Base-by-base conservation (phyloP, 2,888 invertebrate genomes). In the Cheilosia soror region DNA sequence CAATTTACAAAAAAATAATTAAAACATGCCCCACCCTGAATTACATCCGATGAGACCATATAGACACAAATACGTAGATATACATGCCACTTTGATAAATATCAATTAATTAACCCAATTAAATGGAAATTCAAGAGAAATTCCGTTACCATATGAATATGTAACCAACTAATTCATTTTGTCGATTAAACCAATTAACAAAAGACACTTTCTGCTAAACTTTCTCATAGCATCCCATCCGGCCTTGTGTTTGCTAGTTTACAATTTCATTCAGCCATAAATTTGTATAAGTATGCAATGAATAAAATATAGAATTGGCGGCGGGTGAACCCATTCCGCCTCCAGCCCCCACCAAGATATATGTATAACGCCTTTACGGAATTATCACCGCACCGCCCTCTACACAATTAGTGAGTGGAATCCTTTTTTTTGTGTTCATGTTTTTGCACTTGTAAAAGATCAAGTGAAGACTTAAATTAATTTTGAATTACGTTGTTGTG, bases 101-200 rank as follows among this genome's bases (percentile, higher is more conserved):
- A 81, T 85, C 85, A 85, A 85, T 81, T 81, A 85, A 85, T 85
- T 85, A 85, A 81, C 85, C 80, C 85, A 85, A 85, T 85, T 85
- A 85, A 81, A 81, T 85, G 81, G 76, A 77, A 85, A 85, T 85
- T 85, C 85, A 81, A 81, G 81, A 85, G 81, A 81, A 85, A 81
- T 77, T 76, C 62, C 68, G 63, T 58, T 78, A 63, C 65, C 78
- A 40, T 73, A 85, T 85, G 85, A 85, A 85, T 85, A 81, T 85
- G 85, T 85, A 81, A 81, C 81, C 81, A 85, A 85, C 85, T 85
- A 85, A 85, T 85, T 85, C 85, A 72, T 85, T 85, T 85, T 85
- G 85, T 66, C 81, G 85, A 85, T 85, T 85, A 85, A 85, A 81
- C 81, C 85, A 85, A 85, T 85, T 85, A 85, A 85, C 81, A 80